Percentiles rank a stretch among this genome's conserved stretches.
Conservation (phyloP, 1,140 invertebrate species). For the Limonius californicus region DNA sequence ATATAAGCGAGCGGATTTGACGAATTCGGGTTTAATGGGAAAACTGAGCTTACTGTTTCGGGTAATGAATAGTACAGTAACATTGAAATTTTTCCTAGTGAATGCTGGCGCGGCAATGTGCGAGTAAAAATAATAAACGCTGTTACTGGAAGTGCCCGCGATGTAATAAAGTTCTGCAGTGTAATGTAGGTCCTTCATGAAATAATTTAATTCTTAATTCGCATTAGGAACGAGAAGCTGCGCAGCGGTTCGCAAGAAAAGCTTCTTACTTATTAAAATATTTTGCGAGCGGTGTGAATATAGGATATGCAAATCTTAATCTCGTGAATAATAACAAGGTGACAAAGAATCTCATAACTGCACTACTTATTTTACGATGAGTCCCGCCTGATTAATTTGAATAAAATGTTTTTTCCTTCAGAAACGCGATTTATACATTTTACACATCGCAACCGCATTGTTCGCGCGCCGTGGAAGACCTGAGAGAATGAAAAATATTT, state of each 20-base stretch:
- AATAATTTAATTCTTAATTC: conserved; percentile 18
- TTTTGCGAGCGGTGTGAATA: conserved; percentile 15
- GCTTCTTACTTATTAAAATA: conserved; percentile 17
- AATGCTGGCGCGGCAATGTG: neutral
- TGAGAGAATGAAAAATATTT: neutral
- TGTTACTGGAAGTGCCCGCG: neutral
- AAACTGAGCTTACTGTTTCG: too few relatives aligned
- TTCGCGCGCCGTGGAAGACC: neutral
- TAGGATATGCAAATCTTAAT: conserved; percentile 19
- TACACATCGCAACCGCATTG: neutral
- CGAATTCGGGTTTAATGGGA: too few relatives aligned
- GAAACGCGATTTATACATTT: too few relatives aligned
- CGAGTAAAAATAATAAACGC: neutral
- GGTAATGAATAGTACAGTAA: too few relatives aligned
- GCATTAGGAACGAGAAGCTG: neutral
- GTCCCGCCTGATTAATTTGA: neutral
- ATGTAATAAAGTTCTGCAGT: neutral
- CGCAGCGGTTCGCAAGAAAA: conserved; percentile 1
- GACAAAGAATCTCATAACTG: conserved; percentile 13
- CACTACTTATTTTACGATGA: conserved; percentile 9
- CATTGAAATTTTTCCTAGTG: neutral
- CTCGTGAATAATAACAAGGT: conserved; percentile 18
- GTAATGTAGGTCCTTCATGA: conserved; percentile 1
- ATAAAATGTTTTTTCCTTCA: neutral
- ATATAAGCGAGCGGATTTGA: too few relatives aligned